A percentile compares a stretch with the other conserved stretches of the same genome.
Evolutionary conservation across 1,140 invertebrate species (phyloP).

Genomic region (Microplitis demolitor): DNA sequence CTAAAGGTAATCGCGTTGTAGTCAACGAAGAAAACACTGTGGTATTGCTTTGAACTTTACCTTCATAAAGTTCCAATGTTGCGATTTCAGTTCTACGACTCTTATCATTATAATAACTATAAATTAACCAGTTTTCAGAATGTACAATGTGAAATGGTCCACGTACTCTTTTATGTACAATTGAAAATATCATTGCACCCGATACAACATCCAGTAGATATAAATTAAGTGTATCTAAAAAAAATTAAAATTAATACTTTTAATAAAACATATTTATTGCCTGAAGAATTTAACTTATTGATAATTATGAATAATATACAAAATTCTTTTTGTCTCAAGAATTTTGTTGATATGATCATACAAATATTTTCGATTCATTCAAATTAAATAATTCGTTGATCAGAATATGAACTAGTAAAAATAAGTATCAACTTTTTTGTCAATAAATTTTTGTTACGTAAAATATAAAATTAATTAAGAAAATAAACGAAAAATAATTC

Average conservation of each 20-base stretch:
- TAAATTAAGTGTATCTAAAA: slow-evolving; percentile 74
- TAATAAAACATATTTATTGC: slow-evolving; percentile 2
- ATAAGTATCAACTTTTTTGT: too few species aligned
- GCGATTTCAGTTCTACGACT: slow-evolving; percentile 88
- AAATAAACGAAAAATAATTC: background rate
- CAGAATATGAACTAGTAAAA: too few species aligned
- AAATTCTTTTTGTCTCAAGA: too few species aligned
- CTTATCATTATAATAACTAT: slow-evolving; percentile 94
- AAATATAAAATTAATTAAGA: too few species aligned
- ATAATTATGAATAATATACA: too few species aligned
- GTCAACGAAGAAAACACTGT: slow-evolving; percentile 85
- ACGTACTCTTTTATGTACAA: slow-evolving; percentile 77
- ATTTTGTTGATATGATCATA: too few species aligned
- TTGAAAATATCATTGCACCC: slow-evolving; percentile 75
- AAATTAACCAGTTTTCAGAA: slow-evolving; percentile 97
- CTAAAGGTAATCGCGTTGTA: slow-evolving; percentile 74
- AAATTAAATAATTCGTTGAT: too few species aligned
- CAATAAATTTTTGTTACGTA: too few species aligned
- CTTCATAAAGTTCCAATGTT: slow-evolving; percentile 94
- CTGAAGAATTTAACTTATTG: too few species aligned
- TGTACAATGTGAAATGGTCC: slow-evolving; percentile 89
- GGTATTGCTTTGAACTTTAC: slow-evolving; percentile 83
- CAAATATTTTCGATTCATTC: too few species aligned
- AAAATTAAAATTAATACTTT: slow-evolving; percentile 24
- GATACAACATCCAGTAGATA: slow-evolving; percentile 92